Conservation (phyloP, 2,113 vertebrate genomes). For the Ailuropoda melanoleuca region DNA sequence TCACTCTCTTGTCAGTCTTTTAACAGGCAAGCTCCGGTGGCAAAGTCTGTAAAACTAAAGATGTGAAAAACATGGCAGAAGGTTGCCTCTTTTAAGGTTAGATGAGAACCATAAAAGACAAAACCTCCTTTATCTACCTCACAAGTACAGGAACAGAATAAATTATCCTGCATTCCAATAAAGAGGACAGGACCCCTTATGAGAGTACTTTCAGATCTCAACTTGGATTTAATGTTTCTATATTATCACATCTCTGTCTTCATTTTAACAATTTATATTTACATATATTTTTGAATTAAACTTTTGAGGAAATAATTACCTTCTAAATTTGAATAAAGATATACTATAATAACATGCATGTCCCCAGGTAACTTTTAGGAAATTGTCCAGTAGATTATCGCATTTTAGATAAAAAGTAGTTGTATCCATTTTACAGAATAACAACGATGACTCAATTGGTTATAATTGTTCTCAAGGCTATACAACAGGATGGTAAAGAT, state of each 20-base stretch:
- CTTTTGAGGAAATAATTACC: not conserved
- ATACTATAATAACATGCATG: not conserved
- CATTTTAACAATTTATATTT: slow-evolving; percentile 37
- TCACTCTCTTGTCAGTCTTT: not conserved
- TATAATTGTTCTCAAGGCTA: not conserved
- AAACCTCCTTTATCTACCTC: not conserved
- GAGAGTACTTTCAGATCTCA: not conserved
- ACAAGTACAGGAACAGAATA: not conserved
- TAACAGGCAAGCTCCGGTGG: not conserved
- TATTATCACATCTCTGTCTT: not conserved
- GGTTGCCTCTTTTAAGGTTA: not conserved
- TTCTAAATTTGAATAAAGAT: slow-evolving; percentile 4
- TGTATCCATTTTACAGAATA: not conserved
- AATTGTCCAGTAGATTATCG: not conserved
- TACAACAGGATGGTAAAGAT: not conserved
- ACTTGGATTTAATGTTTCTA: slow-evolving; percentile 2
- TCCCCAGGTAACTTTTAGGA: not conserved
- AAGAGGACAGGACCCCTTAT: not conserved
- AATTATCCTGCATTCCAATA: not conserved
- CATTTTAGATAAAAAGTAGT: not conserved
- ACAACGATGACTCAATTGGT: not conserved
- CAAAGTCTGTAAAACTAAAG: slow-evolving; percentile 32
- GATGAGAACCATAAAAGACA: not conserved
- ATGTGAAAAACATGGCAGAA: slow-evolving; percentile 4
- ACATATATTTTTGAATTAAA: not conserved